Percentiles rank a stretch among this genome's conserved stretches.
Evolutionary conservation across 2,113 vertebrate genomes (phyloP).

Genomic region (Pituophis catenifer): DNA sequence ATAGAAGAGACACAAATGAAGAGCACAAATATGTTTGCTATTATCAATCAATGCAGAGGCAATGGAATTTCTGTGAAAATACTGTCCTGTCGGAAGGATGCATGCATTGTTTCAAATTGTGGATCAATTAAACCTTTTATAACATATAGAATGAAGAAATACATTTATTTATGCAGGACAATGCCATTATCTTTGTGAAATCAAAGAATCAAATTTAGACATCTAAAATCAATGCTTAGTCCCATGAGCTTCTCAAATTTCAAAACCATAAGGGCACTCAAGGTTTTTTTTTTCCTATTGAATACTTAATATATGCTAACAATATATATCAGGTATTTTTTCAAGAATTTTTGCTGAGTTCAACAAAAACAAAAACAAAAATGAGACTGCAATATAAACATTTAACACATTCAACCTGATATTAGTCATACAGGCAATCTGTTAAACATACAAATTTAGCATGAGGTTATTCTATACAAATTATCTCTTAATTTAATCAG

Average conservation of each 20-base stretch:
- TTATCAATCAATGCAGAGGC: not conserved
- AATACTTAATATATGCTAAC: not conserved
- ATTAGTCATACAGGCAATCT: not conserved
- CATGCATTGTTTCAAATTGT: not conserved
- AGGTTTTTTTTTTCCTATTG: not conserved
- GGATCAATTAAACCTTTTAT: not conserved
- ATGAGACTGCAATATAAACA: not conserved
- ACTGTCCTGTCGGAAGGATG: not conserved
- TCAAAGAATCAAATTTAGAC: not conserved
- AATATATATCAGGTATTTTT: not conserved
- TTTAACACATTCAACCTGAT: not conserved
- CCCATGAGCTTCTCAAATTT: not conserved
- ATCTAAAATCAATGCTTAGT: not conserved
- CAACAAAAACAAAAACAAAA: not conserved
- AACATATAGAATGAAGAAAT: not conserved
- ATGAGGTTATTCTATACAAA: not conserved
- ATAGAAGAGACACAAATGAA: not conserved
- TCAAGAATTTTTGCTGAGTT: not conserved
- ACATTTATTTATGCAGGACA: not conserved
- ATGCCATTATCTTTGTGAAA: not conserved
- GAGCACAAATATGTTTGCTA: not conserved
- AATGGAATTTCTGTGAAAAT: not conserved
- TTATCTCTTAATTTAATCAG: constrained; percentile 17
- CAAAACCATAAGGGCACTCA: not conserved
- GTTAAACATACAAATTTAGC: not conserved